Base-by-base conservation (phyloP, 2,797 vertebrate genomes). In the Pteronotus mesoamericanus region DNA sequence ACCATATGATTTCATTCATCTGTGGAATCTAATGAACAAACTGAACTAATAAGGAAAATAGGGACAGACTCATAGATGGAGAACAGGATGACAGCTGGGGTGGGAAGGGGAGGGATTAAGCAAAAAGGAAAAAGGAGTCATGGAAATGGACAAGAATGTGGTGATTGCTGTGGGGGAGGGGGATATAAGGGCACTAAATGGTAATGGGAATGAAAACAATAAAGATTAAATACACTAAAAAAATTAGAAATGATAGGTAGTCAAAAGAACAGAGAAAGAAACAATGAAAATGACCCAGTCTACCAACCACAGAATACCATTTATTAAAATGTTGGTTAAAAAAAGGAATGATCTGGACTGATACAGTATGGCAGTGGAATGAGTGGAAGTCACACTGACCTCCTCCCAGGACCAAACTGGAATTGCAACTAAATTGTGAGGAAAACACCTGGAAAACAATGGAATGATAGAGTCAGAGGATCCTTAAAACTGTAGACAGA, bases 321-420 rank as follows among this genome's bases (percentile, higher is more conserved):
- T 87, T 74, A n/a, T 90, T 66, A 92, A 92, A 79, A 69, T 96
- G 26, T 66, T 84, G 44, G n/a, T 44, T n/a, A n/a, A 34, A 83
- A 64, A 66, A 66, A 48, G 42, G 59, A 34, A 66, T 48, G 42
- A 64, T 46, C 39, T 64, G 7, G n/a, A n/a, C n/a, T n/a, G n/a
- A n/a, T n/a, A n/a, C n/a, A n/a, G n/a, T n/a, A n/a, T n/a, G n/a
- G n/a, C n/a, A n/a, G n/a, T n/a, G n/a, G n/a, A n/a, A n/a, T n/a
- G n/a, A n/a, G n/a, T n/a, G n/a, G n/a, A n/a, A n/a, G n/a, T n/a
- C n/a, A n/a, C n/a, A n/a, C n/a, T n/a, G n/a, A n/a, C n/a, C n/a
- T n/a, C n/a, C n/a, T n/a, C n/a, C n/a, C n/a, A n/a, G n/a, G n/a
- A n/a, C n/a, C n/a, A n/a, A n/a, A n/a, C n/a, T n/a, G n/a, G n/a